These are phyloP conservation scores for Fulica atra DNA, from an alignment of 2,113 vertebrate genomes.

Conservation along the genomic window DNA sequence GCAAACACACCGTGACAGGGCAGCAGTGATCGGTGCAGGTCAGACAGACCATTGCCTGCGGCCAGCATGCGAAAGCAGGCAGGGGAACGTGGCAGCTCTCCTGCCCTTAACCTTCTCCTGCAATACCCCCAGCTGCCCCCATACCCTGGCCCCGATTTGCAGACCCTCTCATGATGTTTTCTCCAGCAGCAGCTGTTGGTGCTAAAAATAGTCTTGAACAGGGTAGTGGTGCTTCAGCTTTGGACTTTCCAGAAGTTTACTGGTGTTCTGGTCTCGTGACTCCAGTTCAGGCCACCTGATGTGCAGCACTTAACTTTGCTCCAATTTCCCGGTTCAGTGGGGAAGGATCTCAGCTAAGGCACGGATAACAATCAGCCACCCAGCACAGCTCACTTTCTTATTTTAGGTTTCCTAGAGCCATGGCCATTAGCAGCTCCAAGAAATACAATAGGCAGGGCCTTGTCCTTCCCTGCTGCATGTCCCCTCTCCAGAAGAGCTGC, in stretches of 20 bases:
- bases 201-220: slow-evolving; percentile 33
- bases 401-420: slow-evolving; percentile 29
- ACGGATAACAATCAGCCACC: not conserved
- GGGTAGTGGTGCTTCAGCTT: not conserved
- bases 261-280: not conserved
- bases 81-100: not conserved
- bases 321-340: not conserved
- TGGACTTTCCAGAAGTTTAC: slow-evolving; percentile 17
- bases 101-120: not conserved
- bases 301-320: not conserved
- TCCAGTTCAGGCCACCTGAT: not conserved
- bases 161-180: not conserved
- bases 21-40: not conserved
- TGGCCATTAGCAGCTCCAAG: not conserved
- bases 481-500: not conserved
- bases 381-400: slow-evolving; percentile 3
- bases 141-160: fast-evolving
- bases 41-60: not conserved
- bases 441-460: slow-evolving; percentile 31
- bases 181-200: slow-evolving; percentile 2
- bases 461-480: not conserved
- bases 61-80: not conserved
- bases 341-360: not conserved
- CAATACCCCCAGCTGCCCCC: not conserved
- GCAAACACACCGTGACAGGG: not conserved